Conservation (phyloP, 64 coral and sea anemone genomes). For the Actinia equina region DNA sequence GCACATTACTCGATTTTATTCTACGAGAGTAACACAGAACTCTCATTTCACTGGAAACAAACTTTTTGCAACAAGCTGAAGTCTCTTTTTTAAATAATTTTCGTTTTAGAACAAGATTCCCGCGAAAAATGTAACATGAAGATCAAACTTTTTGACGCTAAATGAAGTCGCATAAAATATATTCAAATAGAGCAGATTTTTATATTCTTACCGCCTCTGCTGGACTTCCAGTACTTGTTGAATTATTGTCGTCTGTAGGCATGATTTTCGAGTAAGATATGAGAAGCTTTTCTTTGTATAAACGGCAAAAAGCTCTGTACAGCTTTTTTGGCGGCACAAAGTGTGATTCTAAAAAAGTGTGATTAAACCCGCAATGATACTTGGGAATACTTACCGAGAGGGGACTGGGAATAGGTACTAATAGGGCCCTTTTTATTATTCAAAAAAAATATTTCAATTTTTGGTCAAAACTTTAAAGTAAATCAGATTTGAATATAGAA, state of each 20-base stretch:
- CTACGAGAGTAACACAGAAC: background rate
- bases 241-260: conserved; percentile 61
- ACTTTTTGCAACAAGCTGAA: background rate
- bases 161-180: background rate
- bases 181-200: background rate
- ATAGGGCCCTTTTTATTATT: background rate
- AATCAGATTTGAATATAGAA: background rate
- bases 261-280: conserved; percentile 42
- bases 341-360: background rate
- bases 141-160: background rate
- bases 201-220: conserved; percentile 59
- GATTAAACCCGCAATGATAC: background rate
- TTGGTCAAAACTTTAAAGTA: background rate
- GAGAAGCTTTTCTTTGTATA: background rate
- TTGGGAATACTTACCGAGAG: conserved; percentile 6
- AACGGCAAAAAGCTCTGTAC: conserved; percentile 6
- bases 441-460: background rate
- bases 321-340: conserved; percentile 54
- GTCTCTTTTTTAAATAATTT: background rate
- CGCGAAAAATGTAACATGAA: conserved; percentile 14
- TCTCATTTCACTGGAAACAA: background rate
- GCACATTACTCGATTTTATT: background rate
- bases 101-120: background rate
- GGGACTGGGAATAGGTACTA: background rate
- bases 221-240: conserved; percentile 80